Evolutionary conservation across 2,888 invertebrate genomes (phyloP).

Genomic region (Cyaniris semiargus): DNA sequence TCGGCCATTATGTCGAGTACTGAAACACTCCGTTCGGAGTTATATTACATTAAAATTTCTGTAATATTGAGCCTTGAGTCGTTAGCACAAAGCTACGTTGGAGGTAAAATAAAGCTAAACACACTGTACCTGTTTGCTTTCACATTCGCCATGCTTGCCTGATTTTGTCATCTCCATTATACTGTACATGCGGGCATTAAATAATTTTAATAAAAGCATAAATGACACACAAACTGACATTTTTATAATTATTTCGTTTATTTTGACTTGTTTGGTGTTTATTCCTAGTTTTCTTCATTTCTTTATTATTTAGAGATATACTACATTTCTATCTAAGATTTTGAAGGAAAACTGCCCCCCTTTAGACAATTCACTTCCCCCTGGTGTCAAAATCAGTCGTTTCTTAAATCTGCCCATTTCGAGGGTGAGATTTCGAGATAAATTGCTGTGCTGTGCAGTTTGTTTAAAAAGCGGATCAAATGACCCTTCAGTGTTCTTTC

Average conservation of each 20-base stretch:
- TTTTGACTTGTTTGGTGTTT: neutral
- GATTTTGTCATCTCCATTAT: constrained; percentile 44
- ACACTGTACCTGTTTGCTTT: constrained; percentile 36
- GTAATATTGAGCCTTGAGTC: neutral
- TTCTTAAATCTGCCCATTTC: constrained; percentile 21
- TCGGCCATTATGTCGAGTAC: constrained; percentile 39
- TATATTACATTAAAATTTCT: neutral
- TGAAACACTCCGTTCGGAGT: constrained; percentile 29
- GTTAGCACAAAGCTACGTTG: neutral
- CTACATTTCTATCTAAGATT: neutral
- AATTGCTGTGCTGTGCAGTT: constrained; percentile 17
- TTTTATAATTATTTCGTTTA: neutral
- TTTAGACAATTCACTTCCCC: neutral
- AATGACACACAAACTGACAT: neutral
- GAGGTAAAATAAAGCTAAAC: neutral
- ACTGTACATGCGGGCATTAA: constrained; percentile 34
- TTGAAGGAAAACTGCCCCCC: neutral
- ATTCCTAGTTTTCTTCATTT: neutral
- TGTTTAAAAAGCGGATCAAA: constrained; percentile 14
- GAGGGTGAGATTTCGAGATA: constrained; percentile 15
- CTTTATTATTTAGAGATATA: neutral
- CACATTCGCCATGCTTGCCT: constrained; percentile 38
- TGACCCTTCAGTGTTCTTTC: constrained; percentile 11
- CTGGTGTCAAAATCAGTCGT: constrained; percentile 16
- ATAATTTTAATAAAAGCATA: neutral